Evolutionary conservation across 2,113 vertebrate species (phyloP), one percentile per base, ranked within the genome.

Genomic region (Condylura cristata): DNA sequence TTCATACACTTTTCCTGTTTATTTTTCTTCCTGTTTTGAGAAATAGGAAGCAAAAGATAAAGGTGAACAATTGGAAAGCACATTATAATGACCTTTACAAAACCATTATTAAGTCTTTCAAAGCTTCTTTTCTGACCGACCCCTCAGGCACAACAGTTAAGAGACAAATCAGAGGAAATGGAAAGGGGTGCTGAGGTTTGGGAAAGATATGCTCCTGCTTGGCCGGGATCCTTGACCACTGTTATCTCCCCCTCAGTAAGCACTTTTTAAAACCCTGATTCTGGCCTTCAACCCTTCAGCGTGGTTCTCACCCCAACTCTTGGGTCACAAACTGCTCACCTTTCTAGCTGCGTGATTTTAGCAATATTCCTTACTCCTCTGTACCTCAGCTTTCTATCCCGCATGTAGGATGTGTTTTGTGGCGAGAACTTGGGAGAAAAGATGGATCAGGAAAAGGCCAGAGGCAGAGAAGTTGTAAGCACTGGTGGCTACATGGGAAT

Each of bases 1-100:
- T 94, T 97, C 41, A 82, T 88, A n/a, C 0, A 63, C 61, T 61
- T 95, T 95, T 97, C 95, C 92, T 95, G 95, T 97, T 97, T 89
- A 87, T 89, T 89, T 96, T 90, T 95, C 95, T 97, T 97, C 95
- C 95, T 96, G 95, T 96, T 91, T 94, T 93, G 96, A 89, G 90
- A 94, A 95, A 91, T 84, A 87, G 91, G 76, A 91, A 66, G 84
- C 86, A 84, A 87, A 86, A 89, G 66, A 90, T 91, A 72, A 96
- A 87, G 70, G 65, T 44, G 66, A 96, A 89, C 84, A 91, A 89
- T 85, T 34, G 24, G 17, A 48, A 51, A 56, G 58, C 46, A 61
- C 24, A 95, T 91, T 56, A 39, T 37, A 44, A 75, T 95, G 91
- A 87, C 37, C 37, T 92, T 96, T 81, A 78, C 9, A 86, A 85